Percentiles rank a stretch among this genome's conserved stretches.
Evolutionary conservation across 2,797 vertebrate species (phyloP).

Genomic region (Aeoliscus strigatus): DNA sequence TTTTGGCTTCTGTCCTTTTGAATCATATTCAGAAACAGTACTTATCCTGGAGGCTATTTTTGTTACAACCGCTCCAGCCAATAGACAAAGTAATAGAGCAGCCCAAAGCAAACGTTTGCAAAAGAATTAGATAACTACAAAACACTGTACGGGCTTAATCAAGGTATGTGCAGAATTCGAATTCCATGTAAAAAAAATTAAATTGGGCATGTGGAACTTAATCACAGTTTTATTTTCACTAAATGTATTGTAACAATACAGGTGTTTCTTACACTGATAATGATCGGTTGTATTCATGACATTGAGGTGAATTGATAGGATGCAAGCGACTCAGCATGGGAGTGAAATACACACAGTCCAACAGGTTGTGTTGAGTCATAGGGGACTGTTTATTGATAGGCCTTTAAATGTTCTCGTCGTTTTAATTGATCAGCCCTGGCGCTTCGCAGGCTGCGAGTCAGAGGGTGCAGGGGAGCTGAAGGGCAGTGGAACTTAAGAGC

Average conservation of each 20-base stretch:
- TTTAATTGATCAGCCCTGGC: conserved; percentile 81
- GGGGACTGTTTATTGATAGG: conserved; percentile 76
- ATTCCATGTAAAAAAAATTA: too few species aligned
- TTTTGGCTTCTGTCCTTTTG: neutral
- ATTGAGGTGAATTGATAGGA: conserved; percentile 64
- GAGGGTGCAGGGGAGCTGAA: conserved; percentile 44
- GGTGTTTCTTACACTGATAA: conserved; percentile 28
- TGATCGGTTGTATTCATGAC: conserved; percentile 64
- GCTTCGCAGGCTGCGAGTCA: conserved; percentile 52
- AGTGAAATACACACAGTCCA: conserved; percentile 63
- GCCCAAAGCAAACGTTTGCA: too few species aligned
- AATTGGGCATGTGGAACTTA: too few species aligned
- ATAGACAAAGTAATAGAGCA: too few species aligned
- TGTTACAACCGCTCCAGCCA: too few species aligned
- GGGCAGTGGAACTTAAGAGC: conserved; percentile 67
- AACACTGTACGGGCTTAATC: too few species aligned
- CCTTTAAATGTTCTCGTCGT: conserved; percentile 78
- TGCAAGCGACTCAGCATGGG: conserved; percentile 59
- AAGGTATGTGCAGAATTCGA: too few species aligned
- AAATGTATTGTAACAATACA: too few species aligned
- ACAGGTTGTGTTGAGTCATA: conserved; percentile 66
- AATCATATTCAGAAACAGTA: neutral
- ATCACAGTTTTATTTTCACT: too few species aligned
- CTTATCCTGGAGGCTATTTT: too few species aligned
- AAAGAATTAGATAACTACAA: too few species aligned